Base-by-base conservation (phyloP, 35 echinoderm and acorn worm species). In the Chiridota heheva region DNA sequence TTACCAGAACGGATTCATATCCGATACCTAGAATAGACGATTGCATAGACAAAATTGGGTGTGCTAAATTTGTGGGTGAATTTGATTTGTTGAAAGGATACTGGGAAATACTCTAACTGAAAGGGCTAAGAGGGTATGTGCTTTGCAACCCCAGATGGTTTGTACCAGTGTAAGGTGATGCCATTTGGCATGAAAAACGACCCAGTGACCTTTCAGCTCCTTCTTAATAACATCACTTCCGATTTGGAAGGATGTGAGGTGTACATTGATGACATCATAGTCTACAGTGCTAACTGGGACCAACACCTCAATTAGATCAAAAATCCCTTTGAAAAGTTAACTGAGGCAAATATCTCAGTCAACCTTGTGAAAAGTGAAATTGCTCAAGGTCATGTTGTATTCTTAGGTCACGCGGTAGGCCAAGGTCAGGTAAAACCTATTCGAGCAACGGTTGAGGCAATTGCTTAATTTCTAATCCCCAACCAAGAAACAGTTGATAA, bases 191-290 rank as follows among this genome's bases (percentile, higher is more conserved):
- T 83, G 17, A 83, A 83, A 56, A 83, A 71, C 41, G 44, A 63
- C 20, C 42, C 63, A 0, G 44, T 45, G 0, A 70, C 3, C 4
- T 71, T 83, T 42, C 44, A 49, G 24, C 40, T 42, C 29, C 28
- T 58, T 13, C 44, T 83, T 40, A 83, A 71, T 36, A 58, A 40
- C 20, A 29, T 70, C 15, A 70, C 42, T 22, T 39, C 20, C 4
- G 81, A 46, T 16, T 43, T 83, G 46, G 63, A 36, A 15, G 44
- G 30, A 56, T 83, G 81, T 71, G 83, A 60, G 29, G 44, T 63
- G 0, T 88, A 89, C 39, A 28, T 90, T 16, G 87, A 90, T 44
- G 79, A 90, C 32, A 27, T 90, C 2, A 42, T 90, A 53, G 49
- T 90, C 49, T 73, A 72, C 37, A 66, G 38, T 30, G 49, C 59